These are phyloP conservation scores for Polydrusus cervinus DNA, from an alignment of 2,888 invertebrate genomes.

Conservation along the genomic window DNA sequence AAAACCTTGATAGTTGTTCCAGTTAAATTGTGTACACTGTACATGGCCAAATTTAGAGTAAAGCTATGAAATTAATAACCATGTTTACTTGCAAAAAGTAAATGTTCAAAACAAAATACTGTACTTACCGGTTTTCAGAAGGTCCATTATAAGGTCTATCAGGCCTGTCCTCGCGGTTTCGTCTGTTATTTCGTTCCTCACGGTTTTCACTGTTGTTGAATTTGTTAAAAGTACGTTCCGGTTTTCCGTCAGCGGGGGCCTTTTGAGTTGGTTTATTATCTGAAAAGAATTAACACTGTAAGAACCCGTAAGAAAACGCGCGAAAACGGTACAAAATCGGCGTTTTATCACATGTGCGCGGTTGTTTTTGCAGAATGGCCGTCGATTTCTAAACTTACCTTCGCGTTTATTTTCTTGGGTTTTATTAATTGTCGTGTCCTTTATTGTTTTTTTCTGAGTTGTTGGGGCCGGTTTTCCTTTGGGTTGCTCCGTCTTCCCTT, in stretches of 20 bases:
- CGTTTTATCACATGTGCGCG: constrained; percentile 63
- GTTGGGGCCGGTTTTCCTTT: constrained; percentile 74
- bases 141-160: constrained; percentile 72
- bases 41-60: constrained; percentile 25
- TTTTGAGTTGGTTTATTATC: constrained; percentile 66
- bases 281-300: constrained; percentile 56
- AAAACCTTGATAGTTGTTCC: constrained; percentile 21
- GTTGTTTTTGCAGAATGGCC: constrained; percentile 60
- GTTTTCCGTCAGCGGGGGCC: constrained; percentile 73
- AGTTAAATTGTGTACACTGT: constrained; percentile 3
- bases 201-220: constrained; percentile 76
- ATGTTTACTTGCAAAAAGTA: constrained; percentile 14
- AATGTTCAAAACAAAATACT: constrained; percentile 1
- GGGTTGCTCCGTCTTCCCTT: constrained; percentile 76
- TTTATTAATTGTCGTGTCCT: constrained; percentile 78
- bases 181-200: constrained; percentile 82
- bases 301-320: neutral
- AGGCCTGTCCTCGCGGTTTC: constrained; percentile 75
- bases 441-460: constrained; percentile 75
- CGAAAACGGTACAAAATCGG: constrained; percentile 28
- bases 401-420: constrained; percentile 75
- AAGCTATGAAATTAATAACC: neutral
- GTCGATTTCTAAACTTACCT: constrained; percentile 66
- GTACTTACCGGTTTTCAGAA: constrained; percentile 67
- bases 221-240: constrained; percentile 72